Base-by-base conservation (phyloP, 2,113 vertebrate species). In the Mormyrus iriodes region DNA sequence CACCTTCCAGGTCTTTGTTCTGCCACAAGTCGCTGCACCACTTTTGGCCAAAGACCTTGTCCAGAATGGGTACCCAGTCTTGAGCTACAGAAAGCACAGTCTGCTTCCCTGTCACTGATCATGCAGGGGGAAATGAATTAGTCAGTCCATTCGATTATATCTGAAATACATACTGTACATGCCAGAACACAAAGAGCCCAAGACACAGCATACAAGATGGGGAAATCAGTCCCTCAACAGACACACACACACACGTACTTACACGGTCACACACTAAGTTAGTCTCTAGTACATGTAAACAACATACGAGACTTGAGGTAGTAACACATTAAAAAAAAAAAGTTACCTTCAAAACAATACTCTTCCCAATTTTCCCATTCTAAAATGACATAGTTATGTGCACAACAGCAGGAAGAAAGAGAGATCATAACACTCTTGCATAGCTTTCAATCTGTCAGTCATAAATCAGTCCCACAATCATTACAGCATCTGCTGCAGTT, bases 61-160 rank as follows among this genome's bases (percentile, higher is more conserved):
- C 95, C 92, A 96, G 91, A 89, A 96, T 95, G 12, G 96, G 96
- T 3, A 95, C 94, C 96, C 96, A 96, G 92, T 96, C 94, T 91
- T 96, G 96, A 8, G 96, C 89, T 86, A 94, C 92, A 0, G 94
- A 88, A 4, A 95, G 91, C 53, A 94, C 92, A 0, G 95, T 90
- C 51, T 92, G 92, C 0, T 42, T 92, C 61, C 90, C 91, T 0
- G 91, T n/a, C 79, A 91, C 94, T 92, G 89, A 27, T 27, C 31
- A 79, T 55, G 31, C 24, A n/a, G 21, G 9, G 76, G 55, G 3
- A 55, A 53, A 48, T 88, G 42, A 84, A 24, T 79, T 39, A 84
- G 85, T 49, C 27, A 39, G 42, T 48, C 19, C 82, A 21, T 48
- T 12, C 0, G 3, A 49, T 39, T 17, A 55, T 48, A 17, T 19